Evolutionary conservation across 2,888 invertebrate genomes (phyloP).

Genomic region (Amphipyra berbera): DNA sequence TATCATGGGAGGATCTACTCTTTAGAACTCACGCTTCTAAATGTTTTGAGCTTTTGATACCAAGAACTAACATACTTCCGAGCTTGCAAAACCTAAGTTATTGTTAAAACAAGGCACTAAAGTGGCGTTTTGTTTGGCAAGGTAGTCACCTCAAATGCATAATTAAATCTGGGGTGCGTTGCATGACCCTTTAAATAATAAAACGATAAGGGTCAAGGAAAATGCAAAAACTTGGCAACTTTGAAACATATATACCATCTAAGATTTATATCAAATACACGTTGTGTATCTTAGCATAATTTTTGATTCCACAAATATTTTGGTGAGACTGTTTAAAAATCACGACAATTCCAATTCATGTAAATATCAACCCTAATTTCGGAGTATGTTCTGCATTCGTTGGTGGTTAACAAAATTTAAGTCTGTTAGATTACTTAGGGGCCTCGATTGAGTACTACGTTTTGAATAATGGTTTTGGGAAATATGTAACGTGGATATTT

Average conservation of each 20-base stretch:
- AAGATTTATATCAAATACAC: background rate
- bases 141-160: constrained; percentile 6
- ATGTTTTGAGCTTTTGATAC: too few species aligned
- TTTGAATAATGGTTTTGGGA: constrained; percentile 46
- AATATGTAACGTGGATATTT: constrained; percentile 39
- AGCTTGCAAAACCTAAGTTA: background rate
- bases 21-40: too few species aligned
- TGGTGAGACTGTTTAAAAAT: background rate
- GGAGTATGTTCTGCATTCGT: constrained; percentile 29
- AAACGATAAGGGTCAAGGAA: constrained; percentile 26
- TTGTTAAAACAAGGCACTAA: constrained; percentile 2
- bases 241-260: constrained; percentile 1
- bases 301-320: too few species aligned
- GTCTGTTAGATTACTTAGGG: constrained; percentile 58
- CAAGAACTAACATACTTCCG: too few species aligned
- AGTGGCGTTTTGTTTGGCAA: constrained; percentile 1
- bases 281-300: too few species aligned
- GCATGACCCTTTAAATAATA: constrained; percentile 34
- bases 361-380: constrained; percentile 40
- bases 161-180: constrained; percentile 25
- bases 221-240: background rate
- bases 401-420: constrained; percentile 57
- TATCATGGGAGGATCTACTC: too few species aligned
- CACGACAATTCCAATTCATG: constrained; percentile 10
- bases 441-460: constrained; percentile 35